These are phyloP conservation scores for Achlya flavicornis DNA, from an alignment of 2,888 invertebrate species.

Conservation along the genomic window DNA sequence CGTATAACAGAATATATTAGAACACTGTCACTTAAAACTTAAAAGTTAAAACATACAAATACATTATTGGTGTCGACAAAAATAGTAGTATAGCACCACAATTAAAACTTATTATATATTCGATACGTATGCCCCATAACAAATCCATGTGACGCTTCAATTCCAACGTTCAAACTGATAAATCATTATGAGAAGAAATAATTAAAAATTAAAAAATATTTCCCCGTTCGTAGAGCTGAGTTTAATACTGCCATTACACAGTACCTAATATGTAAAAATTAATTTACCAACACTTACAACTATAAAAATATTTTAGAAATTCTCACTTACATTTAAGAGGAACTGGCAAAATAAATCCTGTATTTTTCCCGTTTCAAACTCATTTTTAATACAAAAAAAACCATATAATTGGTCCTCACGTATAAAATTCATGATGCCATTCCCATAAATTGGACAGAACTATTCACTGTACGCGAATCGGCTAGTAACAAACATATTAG, in stretches of 20 bases:
- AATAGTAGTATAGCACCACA: slow-evolving; percentile 72
- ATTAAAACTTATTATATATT: slow-evolving; percentile 64
- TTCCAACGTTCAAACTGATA: slow-evolving; percentile 42
- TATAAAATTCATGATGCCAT: slow-evolving; percentile 79
- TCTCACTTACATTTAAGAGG: slow-evolving; percentile 83
- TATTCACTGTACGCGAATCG: slow-evolving; percentile 60
- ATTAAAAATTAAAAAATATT: slow-evolving; percentile 30
- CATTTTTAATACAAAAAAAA: slow-evolving; percentile 57
- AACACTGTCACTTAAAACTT: slow-evolving; percentile 66
- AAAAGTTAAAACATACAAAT: slow-evolving; percentile 61
- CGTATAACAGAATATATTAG: slow-evolving; percentile 23
- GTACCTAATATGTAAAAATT: slow-evolving; percentile 72
- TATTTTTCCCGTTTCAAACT: slow-evolving; percentile 52
- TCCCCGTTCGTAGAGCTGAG: slow-evolving; percentile 41
- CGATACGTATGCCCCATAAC: slow-evolving; percentile 57
- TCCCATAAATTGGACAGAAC: slow-evolving; percentile 78
- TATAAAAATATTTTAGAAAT: slow-evolving; percentile 83
- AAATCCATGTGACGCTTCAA: slow-evolving; percentile 56
- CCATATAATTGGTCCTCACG: slow-evolving; percentile 71
- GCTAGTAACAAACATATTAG: slow-evolving; percentile 82
- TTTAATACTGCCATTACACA: slow-evolving; percentile 71
- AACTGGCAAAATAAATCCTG: slow-evolving; percentile 84
- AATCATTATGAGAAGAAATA: slow-evolving; percentile 31
- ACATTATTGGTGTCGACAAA: slow-evolving; percentile 70
- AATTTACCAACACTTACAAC: slow-evolving; percentile 80